A percentile compares a stretch with the other conserved stretches of the same genome.
Conservation (phyloP, 2,888 invertebrate species). For the Leptopilina drosophilae region DNA sequence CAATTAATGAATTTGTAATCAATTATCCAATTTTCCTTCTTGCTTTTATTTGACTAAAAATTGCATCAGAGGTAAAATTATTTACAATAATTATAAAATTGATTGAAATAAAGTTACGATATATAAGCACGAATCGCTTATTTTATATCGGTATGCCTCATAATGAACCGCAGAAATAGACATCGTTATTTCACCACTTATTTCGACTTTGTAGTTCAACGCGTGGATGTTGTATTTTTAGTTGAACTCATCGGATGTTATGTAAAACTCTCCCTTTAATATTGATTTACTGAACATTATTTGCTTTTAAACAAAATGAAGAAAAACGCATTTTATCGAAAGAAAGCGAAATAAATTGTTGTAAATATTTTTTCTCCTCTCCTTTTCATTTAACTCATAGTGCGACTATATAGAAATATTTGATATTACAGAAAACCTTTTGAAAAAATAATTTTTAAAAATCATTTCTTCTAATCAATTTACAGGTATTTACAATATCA, state of each 20-base stretch:
- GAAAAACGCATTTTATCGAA: background rate
- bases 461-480: too few species aligned
- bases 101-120: slow-evolving; percentile 9
- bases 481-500: too few species aligned
- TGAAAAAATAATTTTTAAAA: too few species aligned
- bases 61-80: too few species aligned
- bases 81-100: background rate
- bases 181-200: slow-evolving; percentile 63
- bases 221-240: slow-evolving; percentile 60
- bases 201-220: slow-evolving; percentile 59
- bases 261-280: slow-evolving; percentile 58
- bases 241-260: slow-evolving; percentile 62
- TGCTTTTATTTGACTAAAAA: too few species aligned
- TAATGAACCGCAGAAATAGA: slow-evolving; percentile 65
- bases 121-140: background rate
- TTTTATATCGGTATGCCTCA: slow-evolving; percentile 46
- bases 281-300: slow-evolving; percentile 55
- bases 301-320: slow-evolving; percentile 36
- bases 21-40: too few species aligned
- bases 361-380: too few species aligned
- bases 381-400: too few species aligned
- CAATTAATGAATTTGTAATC: too few species aligned
- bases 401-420: too few species aligned
- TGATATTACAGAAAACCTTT: too few species aligned
- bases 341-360: too few species aligned